Evolutionary conservation across 2,888 invertebrate species (phyloP).

Genomic region (Prostheceraeus crozeri): DNA sequence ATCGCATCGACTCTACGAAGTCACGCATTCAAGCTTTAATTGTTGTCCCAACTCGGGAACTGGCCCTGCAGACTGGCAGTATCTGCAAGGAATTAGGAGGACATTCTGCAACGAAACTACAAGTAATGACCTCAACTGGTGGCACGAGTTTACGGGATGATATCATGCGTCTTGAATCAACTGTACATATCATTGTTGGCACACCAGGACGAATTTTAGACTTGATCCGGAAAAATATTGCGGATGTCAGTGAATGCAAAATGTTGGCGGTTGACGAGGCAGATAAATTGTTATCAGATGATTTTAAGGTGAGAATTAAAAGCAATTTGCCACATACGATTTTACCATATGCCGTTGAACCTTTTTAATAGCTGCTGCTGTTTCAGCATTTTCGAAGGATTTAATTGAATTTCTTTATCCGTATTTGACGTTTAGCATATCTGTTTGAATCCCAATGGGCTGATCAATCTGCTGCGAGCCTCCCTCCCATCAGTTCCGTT

Average conservation of each 20-base stretch:
- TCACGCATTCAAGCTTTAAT: conserved; percentile 84
- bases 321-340: too few species aligned
- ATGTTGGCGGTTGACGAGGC: conserved; percentile 97
- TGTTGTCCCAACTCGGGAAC: conserved; percentile 93
- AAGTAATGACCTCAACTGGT: conserved; percentile 98
- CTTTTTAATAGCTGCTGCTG: too few species aligned
- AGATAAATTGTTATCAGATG: conserved; percentile 94
- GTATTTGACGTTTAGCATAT: too few species aligned
- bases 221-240: conserved; percentile 92
- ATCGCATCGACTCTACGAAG: conserved; percentile 70
- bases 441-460: too few species aligned
- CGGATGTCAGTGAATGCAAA: conserved; percentile 87
- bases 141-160: conserved; percentile 87
- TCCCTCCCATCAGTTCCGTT: too few species aligned
- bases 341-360: too few species aligned
- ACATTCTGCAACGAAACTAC: conserved; percentile 83
- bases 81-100: conserved; percentile 97
- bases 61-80: conserved; percentile 97
- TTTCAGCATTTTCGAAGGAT: too few species aligned
- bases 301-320: conserved; percentile 64
- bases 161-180: conserved; percentile 94
- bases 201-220: conserved; percentile 98
- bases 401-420: too few species aligned
- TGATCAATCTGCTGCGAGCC: too few species aligned
- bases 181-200: conserved; percentile 94